Evolutionary conservation across 2,888 invertebrate genomes (phyloP).

Genomic region (Automeris io): DNA sequence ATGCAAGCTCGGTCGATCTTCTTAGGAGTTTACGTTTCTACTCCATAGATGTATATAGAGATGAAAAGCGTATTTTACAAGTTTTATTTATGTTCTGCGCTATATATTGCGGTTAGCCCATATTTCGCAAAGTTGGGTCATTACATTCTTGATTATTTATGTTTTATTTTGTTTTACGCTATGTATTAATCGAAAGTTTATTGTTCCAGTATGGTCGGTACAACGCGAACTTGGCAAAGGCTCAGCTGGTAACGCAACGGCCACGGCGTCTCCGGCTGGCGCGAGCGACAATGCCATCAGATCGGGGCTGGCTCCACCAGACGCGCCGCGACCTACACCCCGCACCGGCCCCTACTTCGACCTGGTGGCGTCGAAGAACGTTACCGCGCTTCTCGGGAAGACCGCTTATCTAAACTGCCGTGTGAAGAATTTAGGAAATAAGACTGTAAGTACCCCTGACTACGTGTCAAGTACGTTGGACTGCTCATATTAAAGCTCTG

Average conservation of each 20-base stretch:
- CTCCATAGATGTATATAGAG: too few species aligned
- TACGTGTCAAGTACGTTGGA: too few species aligned
- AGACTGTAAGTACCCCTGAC: constrained; percentile 94
- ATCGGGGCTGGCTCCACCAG: constrained; percentile 44
- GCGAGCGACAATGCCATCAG: constrained; percentile 75
- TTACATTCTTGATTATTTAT: too few species aligned
- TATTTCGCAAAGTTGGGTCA: too few species aligned
- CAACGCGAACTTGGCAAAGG: constrained; percentile 66
- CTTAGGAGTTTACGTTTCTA: too few species aligned
- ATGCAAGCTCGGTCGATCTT: too few species aligned
- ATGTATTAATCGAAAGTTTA: too few species aligned
- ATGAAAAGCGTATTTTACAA: too few species aligned
- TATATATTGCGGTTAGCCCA: too few species aligned
- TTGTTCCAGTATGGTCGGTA: constrained; percentile 72
- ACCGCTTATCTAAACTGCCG: constrained; percentile 93
- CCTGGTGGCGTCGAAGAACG: constrained; percentile 82
- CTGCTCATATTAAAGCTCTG: too few species aligned
- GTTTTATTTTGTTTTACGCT: too few species aligned
- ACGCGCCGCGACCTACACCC: constrained; percentile 64
- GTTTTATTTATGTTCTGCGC: too few species aligned
- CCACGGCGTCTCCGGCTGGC: constrained; percentile 69
- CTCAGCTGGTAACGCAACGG: constrained; percentile 49
- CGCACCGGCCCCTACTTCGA: constrained; percentile 87
- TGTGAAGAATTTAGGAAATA: constrained; percentile 93
- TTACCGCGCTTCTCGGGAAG: constrained; percentile 90